phyloP scores from a whole-genome alignment of 1,140 invertebrate genomes.

The Aphelenchoides fujianensis region DNA sequence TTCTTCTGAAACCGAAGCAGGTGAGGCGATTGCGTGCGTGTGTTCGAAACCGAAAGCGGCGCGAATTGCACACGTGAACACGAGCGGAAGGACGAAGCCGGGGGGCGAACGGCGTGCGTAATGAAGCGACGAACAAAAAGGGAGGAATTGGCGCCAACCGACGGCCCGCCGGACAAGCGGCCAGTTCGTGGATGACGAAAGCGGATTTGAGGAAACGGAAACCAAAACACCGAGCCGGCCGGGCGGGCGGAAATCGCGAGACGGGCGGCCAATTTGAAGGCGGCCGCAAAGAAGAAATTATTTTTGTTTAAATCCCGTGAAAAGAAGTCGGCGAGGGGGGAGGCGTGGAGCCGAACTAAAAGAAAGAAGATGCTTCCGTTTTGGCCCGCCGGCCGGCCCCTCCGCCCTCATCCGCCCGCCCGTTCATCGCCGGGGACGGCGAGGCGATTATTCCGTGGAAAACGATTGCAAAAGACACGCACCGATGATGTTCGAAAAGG shows the following conservation, averaged over 20 bases:
- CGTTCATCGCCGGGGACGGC: neutral
- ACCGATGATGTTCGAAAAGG: neutral
- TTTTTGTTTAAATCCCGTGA: neutral
- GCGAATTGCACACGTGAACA: neutral
- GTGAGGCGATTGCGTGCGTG: neutral
- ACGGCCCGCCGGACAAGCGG: no score
- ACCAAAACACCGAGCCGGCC: neutral
- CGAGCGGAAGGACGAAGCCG: neutral
- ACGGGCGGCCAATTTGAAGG: no score
- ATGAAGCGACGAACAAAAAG: no score
- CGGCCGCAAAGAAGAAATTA: neutral
- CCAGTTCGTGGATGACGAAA: no score
- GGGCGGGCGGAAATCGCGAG: neutral
- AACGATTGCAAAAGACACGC: slow-evolving; percentile 1
- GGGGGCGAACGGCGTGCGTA: no score
- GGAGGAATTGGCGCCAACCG: neutral
- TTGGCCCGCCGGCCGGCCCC: neutral
- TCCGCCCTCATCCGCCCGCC: neutral
- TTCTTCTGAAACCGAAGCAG: no score
- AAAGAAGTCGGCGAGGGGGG: neutral
- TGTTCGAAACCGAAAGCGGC: neutral
- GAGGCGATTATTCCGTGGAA: no score
- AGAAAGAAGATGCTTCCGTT: neutral
- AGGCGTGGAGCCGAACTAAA: no score
- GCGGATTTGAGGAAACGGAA: no score